Conservation (phyloP, 2,797 vertebrate species). For the Molothrus ater region DNA sequence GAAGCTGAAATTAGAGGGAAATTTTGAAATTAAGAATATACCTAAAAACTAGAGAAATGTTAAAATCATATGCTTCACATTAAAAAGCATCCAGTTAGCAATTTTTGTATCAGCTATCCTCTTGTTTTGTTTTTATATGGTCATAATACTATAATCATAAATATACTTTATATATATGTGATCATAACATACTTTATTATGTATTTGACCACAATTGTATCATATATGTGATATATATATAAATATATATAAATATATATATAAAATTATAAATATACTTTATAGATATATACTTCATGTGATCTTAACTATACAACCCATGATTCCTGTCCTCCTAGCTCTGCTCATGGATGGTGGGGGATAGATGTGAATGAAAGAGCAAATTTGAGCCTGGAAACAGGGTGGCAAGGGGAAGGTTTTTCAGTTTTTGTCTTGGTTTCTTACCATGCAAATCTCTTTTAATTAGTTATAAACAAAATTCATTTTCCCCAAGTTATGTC, state of each 20-base stretch:
- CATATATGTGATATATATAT: background rate
- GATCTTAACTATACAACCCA: background rate
- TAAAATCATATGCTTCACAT: background rate
- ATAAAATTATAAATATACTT: background rate
- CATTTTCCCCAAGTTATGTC: background rate
- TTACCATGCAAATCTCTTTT: background rate
- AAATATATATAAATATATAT: background rate
- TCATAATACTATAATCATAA: background rate
- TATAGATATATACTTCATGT: background rate
- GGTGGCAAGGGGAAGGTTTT: background rate
- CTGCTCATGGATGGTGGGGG: background rate
- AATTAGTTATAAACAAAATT: background rate
- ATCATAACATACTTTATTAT: background rate
- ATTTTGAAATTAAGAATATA: background rate
- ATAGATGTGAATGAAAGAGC: background rate
- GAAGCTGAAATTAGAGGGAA: background rate
- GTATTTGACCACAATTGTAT: background rate
- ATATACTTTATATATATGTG: background rate
- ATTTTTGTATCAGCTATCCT: background rate
- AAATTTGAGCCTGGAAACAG: background rate
- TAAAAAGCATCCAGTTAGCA: background rate
- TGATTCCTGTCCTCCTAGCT: rapidly evolving
- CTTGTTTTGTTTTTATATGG: background rate
- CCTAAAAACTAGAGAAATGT: background rate
- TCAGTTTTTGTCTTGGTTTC: background rate